These are phyloP conservation scores for Antitype chi DNA, from an alignment of 2,888 invertebrate genomes.

Conservation along the genomic window DNA sequence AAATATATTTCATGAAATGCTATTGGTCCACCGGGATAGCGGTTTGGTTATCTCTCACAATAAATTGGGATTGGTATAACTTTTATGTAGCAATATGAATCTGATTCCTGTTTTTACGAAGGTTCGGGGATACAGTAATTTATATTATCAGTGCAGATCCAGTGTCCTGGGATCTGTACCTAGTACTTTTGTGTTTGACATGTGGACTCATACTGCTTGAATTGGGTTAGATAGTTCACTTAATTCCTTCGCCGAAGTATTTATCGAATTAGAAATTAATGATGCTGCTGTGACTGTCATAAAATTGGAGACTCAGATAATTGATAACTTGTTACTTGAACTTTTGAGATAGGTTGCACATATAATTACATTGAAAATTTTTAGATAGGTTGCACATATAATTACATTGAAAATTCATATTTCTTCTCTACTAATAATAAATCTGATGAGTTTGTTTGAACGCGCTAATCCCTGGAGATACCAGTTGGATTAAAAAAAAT, in stretches of 20 bases:
- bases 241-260: not conserved
- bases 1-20: conserved; percentile 52
- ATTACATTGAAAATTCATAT: not conserved
- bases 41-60: conserved; percentile 51
- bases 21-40: conserved; percentile 44
- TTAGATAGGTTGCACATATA: not conserved
- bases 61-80: conserved; percentile 57
- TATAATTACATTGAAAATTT: too few relatives aligned
- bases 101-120: conserved; percentile 47
- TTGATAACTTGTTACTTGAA: not conserved
- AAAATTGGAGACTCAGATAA: not conserved
- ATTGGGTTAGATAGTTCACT: not conserved
- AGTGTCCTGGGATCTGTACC: not conserved
- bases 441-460: too few relatives aligned
- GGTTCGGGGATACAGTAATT: conserved; percentile 21
- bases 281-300: not conserved
- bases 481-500: too few relatives aligned
- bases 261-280: not conserved
- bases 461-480: too few relatives aligned
- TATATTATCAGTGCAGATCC: conserved; percentile 35
- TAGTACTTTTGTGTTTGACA: not conserved
- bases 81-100: conserved; percentile 47
- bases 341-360: not conserved
- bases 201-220: not conserved
- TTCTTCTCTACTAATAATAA: too few relatives aligned